phyloP scores from a whole-genome alignment of 2,888 invertebrate species.

The Atherix ibis region DNA sequence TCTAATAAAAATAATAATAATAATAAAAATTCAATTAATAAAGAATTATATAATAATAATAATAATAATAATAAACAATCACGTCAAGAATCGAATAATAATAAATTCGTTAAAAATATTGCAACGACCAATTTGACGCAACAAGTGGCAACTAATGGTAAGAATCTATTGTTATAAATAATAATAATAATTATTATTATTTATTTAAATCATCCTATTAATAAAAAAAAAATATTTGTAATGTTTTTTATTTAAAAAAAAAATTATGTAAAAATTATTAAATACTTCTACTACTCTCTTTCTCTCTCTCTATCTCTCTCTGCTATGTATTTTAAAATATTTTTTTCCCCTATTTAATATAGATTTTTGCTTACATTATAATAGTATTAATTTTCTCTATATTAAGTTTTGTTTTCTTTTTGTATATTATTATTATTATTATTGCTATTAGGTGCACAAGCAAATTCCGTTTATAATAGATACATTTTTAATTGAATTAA shows the following conservation, averaged over 20 bases:
- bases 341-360: too few relatives aligned
- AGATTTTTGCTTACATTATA: too few relatives aligned
- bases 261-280: not conserved
- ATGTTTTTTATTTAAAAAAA: not conserved
- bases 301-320: too few relatives aligned
- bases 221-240: not conserved
- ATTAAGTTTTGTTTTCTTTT: too few relatives aligned
- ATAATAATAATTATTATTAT: not conserved
- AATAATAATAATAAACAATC: constrained; percentile 8
- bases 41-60: constrained; percentile 8
- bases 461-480: too few relatives aligned
- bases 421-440: too few relatives aligned
- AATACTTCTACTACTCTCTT: too few relatives aligned
- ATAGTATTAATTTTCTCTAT: too few relatives aligned
- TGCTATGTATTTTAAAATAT: too few relatives aligned
- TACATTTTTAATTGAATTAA: too few relatives aligned
- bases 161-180: constrained; percentile 6
- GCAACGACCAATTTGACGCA: constrained; percentile 8
- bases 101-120: constrained; percentile 10
- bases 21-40: constrained; percentile 7
- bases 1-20: constrained; percentile 5
- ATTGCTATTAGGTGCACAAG: too few relatives aligned
- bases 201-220: not conserved
- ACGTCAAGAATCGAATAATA: constrained; percentile 7
- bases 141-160: constrained; percentile 8